phyloP scores from a whole-genome alignment of 2,113 vertebrate genomes.

The Nothobranchius kuhntae region DNA sequence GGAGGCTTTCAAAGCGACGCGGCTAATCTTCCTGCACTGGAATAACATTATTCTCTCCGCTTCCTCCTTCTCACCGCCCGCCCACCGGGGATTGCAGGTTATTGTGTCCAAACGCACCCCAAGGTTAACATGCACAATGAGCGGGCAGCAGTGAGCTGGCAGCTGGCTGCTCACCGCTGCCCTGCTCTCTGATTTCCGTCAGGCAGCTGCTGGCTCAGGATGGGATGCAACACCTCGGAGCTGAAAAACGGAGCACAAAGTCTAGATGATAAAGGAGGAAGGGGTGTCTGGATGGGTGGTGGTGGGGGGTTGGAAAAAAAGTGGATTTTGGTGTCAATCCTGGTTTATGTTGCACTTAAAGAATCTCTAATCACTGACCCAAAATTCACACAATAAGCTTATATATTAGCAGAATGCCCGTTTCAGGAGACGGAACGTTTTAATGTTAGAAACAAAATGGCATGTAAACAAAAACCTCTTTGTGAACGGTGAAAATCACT shows the following conservation, averaged over 20 bases:
- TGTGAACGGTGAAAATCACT: too few species aligned
- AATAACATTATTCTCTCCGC: constrained; percentile 36
- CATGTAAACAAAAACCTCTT: too few species aligned
- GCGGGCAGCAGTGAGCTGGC: not conserved
- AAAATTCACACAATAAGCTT: not conserved
- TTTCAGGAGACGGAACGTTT: too few species aligned
- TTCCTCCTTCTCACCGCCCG: constrained; percentile 20
- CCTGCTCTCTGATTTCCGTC: constrained; percentile 4
- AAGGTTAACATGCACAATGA: constrained; percentile 29
- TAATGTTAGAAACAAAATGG: too few species aligned
- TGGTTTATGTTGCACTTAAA: constrained; percentile 22
- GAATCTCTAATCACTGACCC: constrained; percentile 23
- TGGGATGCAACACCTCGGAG: not conserved
- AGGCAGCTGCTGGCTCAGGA: constrained; percentile 14
- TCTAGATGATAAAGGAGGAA: not conserved
- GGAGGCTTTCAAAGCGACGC: constrained; percentile 43
- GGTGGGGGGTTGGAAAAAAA: not conserved
- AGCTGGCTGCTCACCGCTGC: constrained; percentile 4
- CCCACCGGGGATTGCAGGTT: constrained; percentile 35
- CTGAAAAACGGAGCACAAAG: constrained; percentile 5
- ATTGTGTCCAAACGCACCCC: constrained; percentile 31
- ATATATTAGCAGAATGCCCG: not conserved
- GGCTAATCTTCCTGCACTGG: constrained; percentile 45
- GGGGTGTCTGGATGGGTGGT: too few species aligned
- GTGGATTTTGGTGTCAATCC: constrained; percentile 10